These are phyloP conservation scores for Ernsta delagoae DNA, from an alignment of 2,888 invertebrate species.

Conservation along the genomic window DNA sequence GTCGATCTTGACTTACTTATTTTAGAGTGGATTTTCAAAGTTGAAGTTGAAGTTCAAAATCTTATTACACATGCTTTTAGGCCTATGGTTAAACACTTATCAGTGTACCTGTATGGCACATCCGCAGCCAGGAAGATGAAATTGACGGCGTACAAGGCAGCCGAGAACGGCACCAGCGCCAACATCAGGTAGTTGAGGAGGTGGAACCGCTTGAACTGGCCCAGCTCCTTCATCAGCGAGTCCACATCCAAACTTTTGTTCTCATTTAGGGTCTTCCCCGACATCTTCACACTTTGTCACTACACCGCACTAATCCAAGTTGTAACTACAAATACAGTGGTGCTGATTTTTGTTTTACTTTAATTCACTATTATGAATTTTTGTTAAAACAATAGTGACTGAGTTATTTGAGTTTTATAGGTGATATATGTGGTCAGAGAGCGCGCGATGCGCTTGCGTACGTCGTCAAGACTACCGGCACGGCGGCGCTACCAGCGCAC, in stretches of 20 bases:
- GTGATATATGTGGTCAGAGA: not conserved
- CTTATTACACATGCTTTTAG: too few species aligned
- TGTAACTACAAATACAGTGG: not conserved
- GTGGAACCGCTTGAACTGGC: conserved; percentile 69
- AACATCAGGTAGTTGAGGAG: conserved; percentile 61
- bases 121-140: conserved; percentile 74
- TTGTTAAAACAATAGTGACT: too few species aligned
- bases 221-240: conserved; percentile 69
- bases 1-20: too few species aligned
- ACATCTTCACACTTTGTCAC: conserved; percentile 37
- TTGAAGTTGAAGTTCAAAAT: too few species aligned
- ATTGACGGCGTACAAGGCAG: conserved; percentile 65
- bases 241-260: conserved; percentile 60
- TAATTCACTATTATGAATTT: too few species aligned
- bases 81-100: too few species aligned
- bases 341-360: too few species aligned
- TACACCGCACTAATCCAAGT: not conserved
- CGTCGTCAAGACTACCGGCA: conserved; percentile 14
- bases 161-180: conserved; percentile 54
- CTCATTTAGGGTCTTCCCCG: conserved; percentile 20
- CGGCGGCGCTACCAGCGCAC: not conserved
- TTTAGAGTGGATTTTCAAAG: too few species aligned
- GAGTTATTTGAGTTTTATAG: too few species aligned
- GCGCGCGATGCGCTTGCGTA: conserved; percentile 26
- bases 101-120: conserved; percentile 67